Percentiles rank a stretch among this genome's conserved stretches.
Evolutionary conservation across 2,113 vertebrate genomes (phyloP).

Genomic region (Mellivora capensis): DNA sequence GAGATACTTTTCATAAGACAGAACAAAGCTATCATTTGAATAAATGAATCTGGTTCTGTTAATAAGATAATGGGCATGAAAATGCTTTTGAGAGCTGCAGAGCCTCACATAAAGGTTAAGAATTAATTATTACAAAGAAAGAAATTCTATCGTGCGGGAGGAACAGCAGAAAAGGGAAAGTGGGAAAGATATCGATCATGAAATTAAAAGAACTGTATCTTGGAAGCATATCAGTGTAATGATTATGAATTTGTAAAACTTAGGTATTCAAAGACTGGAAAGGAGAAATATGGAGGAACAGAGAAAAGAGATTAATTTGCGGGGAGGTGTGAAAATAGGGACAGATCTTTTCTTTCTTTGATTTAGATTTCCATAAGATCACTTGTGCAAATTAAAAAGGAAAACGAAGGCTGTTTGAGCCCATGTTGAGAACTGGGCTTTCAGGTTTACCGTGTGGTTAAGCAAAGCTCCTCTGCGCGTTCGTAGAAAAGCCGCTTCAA

Average conservation of each 20-base stretch:
- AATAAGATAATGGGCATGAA: conserved; percentile 44
- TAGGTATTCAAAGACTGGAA: conserved; percentile 12
- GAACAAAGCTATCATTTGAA: conserved; percentile 38
- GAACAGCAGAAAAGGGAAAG: background rate
- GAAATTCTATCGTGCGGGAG: background rate
- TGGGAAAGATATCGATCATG: conserved; percentile 40
- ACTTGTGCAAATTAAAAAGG: background rate
- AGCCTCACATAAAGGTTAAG: conserved; percentile 36
- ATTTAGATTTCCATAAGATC: background rate
- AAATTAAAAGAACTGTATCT: conserved; percentile 48
- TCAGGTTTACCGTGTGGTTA: background rate
- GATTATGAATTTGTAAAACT: conserved; percentile 41
- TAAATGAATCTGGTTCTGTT: conserved; percentile 28
- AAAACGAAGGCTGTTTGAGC: background rate
- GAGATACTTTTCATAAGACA: conserved; percentile 15
- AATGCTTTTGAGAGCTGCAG: background rate
- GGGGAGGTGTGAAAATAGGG: background rate
- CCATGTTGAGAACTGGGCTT: background rate
- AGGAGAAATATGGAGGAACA: background rate
- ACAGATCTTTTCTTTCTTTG: conserved; percentile 10
- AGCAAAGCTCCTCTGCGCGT: background rate
- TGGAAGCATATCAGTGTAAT: conserved; percentile 35
- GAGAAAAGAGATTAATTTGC: conserved; percentile 8
- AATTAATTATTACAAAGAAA: conserved; percentile 57
- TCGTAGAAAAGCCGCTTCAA: background rate